phyloP scores from a whole-genome alignment of 2,797 vertebrate species.

The Gadopsis bispinosus region DNA sequence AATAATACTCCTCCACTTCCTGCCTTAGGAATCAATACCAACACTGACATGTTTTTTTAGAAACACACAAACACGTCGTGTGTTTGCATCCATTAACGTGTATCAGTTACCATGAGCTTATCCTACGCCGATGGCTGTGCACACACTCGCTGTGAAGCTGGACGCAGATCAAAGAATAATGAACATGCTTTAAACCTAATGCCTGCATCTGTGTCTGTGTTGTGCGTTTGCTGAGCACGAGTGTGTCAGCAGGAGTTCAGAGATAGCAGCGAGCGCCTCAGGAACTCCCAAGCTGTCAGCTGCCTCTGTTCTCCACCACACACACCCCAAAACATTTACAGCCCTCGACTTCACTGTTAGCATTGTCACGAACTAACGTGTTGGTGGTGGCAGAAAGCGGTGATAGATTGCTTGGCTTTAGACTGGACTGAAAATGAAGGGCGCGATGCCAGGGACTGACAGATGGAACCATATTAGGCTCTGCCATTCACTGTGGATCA shows the following conservation, averaged over 20 bases:
- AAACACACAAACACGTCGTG: conserved; percentile 33
- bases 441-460: conserved; percentile 48
- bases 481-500: conserved; percentile 31
- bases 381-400: conserved; percentile 11
- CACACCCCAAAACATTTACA: conserved; percentile 39
- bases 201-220: conserved; percentile 24
- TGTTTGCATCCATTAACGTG: conserved; percentile 27
- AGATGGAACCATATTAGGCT: conserved; percentile 52
- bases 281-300: conserved; percentile 57
- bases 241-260: conserved; percentile 55
- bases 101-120: conserved; percentile 5
- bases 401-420: conserved; percentile 39
- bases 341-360: conserved; percentile 26
- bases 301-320: conserved; percentile 38
- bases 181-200: conserved; percentile 7
- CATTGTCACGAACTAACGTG: conserved; percentile 38
- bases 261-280: conserved; percentile 44
- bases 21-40: conserved; percentile 45
- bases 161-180: conserved; percentile 27
- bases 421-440: conserved; percentile 42
- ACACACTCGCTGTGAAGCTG: conserved; percentile 7
- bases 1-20: conserved; percentile 61
- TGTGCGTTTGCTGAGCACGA: conserved; percentile 44
- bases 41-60: conserved; percentile 40
- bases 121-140: background rate